phyloP scores from a whole-genome alignment of 2,113 vertebrate species.

The Psittacara wagleri region DNA sequence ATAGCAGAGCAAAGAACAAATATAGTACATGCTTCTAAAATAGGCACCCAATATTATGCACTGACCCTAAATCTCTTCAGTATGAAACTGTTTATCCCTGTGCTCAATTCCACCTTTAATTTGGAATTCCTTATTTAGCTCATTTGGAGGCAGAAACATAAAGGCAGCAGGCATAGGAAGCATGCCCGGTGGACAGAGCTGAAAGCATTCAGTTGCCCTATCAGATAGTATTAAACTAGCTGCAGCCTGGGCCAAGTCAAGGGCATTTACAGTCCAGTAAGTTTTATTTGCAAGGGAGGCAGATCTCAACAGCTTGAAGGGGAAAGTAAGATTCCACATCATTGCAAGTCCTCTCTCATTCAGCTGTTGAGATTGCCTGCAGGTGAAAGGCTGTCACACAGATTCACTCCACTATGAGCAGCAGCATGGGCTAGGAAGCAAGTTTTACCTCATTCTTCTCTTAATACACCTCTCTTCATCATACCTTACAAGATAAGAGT shows the following conservation, averaged over 20 bases:
- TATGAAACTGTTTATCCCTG: neutral
- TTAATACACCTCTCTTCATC: slow-evolving; percentile 88
- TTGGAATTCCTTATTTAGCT: slow-evolving; percentile 13
- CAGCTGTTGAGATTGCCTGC: slow-evolving; percentile 76
- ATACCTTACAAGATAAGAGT: slow-evolving; percentile 84
- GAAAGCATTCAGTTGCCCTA: slow-evolving; percentile 37
- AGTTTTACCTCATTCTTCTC: slow-evolving; percentile 89
- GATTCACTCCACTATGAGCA: slow-evolving; percentile 37
- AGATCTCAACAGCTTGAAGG: slow-evolving; percentile 78
- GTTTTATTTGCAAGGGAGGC: slow-evolving; percentile 58
- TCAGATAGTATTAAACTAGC: slow-evolving; percentile 36
- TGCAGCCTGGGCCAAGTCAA: slow-evolving; percentile 69
- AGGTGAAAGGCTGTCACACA: slow-evolving; percentile 47
- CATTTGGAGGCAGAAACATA: neutral
- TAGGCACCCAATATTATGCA: neutral
- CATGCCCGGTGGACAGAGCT: slow-evolving; percentile 69
- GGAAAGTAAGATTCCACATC: slow-evolving; percentile 41
- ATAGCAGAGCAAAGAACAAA: slow-evolving; percentile 71
- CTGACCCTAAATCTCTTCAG: neutral
- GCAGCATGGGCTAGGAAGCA: slow-evolving; percentile 50
- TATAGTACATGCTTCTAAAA: slow-evolving; percentile 23
- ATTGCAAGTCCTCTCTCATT: neutral
- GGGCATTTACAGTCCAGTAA: slow-evolving; percentile 27
- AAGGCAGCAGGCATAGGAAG: slow-evolving; percentile 40
- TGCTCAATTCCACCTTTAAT: neutral